A percentile compares a stretch with the other conserved stretches of the same genome.
Conservation (phyloP, 2,888 invertebrate genomes). For the Hylaea fasciaria region DNA sequence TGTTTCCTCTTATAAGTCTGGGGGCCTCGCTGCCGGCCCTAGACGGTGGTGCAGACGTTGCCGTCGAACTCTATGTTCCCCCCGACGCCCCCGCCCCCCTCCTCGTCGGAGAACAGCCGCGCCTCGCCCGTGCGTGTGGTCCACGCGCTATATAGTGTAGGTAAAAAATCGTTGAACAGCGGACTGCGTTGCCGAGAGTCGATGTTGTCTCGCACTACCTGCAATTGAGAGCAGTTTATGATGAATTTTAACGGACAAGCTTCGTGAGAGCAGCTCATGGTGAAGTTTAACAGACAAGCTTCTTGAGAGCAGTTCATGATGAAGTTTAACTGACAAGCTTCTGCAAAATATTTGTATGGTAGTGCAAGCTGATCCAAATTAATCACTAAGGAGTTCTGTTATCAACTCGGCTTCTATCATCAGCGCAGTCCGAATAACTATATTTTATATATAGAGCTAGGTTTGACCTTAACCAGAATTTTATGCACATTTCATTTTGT, state of each 20-base stretch:
- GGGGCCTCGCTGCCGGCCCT: constrained; percentile 36
- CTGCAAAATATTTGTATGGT: not conserved
- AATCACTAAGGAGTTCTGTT: too few species aligned
- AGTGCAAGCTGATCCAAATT: too few species aligned
- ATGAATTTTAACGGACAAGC: too few species aligned
- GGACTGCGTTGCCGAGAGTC: constrained; percentile 62
- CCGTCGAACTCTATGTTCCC: constrained; percentile 75
- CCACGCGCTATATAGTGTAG: constrained; percentile 75
- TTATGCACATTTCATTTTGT: too few species aligned
- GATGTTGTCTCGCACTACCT: constrained; percentile 74
- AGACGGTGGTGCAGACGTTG: constrained; percentile 77
- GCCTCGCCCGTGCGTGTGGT: constrained; percentile 51
- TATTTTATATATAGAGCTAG: too few species aligned
- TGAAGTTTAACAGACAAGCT: too few species aligned
- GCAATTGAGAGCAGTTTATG: constrained; percentile 41
- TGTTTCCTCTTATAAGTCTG: too few species aligned
- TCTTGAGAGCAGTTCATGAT: constrained; percentile 1
- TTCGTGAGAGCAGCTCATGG: not conserved
- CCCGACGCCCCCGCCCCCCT: constrained; percentile 45
- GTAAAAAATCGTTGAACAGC: constrained; percentile 78
- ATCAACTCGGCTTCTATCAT: too few species aligned
- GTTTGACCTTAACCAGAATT: too few species aligned
- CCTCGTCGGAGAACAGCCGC: constrained; percentile 54
- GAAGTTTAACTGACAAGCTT: constrained; percentile 5
- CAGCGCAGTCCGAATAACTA: too few species aligned